Evolutionary conservation across 2,888 invertebrate species (phyloP).

Genomic region (Tiphia femorata): DNA sequence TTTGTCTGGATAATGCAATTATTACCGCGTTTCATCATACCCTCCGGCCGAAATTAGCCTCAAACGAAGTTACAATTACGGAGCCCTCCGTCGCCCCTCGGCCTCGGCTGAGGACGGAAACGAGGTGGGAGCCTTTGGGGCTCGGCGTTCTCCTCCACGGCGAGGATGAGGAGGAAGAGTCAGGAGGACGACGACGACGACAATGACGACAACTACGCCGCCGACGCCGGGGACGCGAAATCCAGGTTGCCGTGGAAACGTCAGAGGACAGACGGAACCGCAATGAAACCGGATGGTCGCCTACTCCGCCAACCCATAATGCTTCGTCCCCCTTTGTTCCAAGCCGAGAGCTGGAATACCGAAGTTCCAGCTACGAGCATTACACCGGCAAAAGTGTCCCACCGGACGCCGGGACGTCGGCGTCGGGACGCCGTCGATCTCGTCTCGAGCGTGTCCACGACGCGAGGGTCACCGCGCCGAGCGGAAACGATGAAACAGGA

Average conservation of each 20-base stretch:
- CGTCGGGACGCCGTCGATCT: conserved; percentile 2
- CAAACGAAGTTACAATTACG: conserved; percentile 69
- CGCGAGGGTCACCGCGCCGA: conserved; percentile 11
- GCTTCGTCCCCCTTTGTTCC: conserved; percentile 62
- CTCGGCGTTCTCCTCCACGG: conserved; percentile 14
- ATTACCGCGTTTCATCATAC: conserved; percentile 69
- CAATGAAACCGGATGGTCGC: conserved; percentile 68
- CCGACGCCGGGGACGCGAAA: conserved; percentile 55
- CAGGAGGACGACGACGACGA: conserved; percentile 15
- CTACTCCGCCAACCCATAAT: conserved; percentile 59
- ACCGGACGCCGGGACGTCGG: conserved; percentile 22
- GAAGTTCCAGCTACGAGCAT: conserved; percentile 39
- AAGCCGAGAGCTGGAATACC: conserved; percentile 49
- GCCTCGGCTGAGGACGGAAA: neutral
- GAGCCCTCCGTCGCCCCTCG: conserved; percentile 37
- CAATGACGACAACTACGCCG: neutral
- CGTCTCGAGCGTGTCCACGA: too few relatives aligned
- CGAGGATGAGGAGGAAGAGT: conserved; percentile 14
- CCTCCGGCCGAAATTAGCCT: conserved; percentile 66
- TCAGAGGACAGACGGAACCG: conserved; percentile 69
- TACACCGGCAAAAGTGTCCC: conserved; percentile 36
- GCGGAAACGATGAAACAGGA: neutral
- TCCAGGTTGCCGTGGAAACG: conserved; percentile 69
- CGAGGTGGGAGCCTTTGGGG: conserved; percentile 21
- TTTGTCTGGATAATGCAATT: conserved; percentile 68